These are phyloP conservation scores for Malthinus seriepunctatus DNA, from an alignment of 2,888 invertebrate species.

Conservation along the genomic window DNA sequence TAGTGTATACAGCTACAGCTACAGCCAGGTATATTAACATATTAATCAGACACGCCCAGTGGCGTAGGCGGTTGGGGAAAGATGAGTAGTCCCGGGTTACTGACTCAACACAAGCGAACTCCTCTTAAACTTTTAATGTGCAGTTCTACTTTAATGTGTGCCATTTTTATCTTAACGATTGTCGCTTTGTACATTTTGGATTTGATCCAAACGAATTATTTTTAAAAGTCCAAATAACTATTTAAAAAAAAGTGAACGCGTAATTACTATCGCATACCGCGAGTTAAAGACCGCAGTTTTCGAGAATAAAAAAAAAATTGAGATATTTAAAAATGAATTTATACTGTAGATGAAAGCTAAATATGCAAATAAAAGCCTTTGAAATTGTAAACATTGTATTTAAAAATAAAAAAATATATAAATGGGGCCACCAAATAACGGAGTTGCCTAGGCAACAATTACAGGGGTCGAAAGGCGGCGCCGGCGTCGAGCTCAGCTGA, in stretches of 20 bases:
- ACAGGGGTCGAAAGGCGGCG: slow-evolving; percentile 40
- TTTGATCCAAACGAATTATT: not conserved
- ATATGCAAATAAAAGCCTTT: slow-evolving; percentile 27
- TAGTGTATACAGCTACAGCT: no score
- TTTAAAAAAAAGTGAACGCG: not conserved
- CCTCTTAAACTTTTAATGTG: slow-evolving; percentile 32
- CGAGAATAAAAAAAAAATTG: not conserved
- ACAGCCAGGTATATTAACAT: slow-evolving; percentile 32
- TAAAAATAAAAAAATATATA: slow-evolving; percentile 19
- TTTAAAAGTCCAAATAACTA: not conserved
- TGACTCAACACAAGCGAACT: slow-evolving; percentile 39
- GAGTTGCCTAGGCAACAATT: slow-evolving; percentile 42
- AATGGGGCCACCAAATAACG: slow-evolving; percentile 33
- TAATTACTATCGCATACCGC: not conserved
- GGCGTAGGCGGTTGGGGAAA: slow-evolving; percentile 41
- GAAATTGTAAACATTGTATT: slow-evolving; percentile 42
- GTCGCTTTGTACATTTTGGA: not conserved
- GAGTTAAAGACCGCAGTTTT: no score
- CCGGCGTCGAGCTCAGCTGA: slow-evolving; percentile 32
- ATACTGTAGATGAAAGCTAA: not conserved
- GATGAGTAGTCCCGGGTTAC: slow-evolving; percentile 44
- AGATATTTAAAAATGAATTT: not conserved
- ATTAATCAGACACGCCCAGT: slow-evolving; percentile 43
- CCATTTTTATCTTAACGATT: slow-evolving; percentile 32
- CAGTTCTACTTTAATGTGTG: slow-evolving; percentile 41